Evolutionary conservation across 1,140 invertebrate genomes (phyloP), one percentile per base, ranked within the genome.

Genomic region (Wiebesia pumilae): DNA sequence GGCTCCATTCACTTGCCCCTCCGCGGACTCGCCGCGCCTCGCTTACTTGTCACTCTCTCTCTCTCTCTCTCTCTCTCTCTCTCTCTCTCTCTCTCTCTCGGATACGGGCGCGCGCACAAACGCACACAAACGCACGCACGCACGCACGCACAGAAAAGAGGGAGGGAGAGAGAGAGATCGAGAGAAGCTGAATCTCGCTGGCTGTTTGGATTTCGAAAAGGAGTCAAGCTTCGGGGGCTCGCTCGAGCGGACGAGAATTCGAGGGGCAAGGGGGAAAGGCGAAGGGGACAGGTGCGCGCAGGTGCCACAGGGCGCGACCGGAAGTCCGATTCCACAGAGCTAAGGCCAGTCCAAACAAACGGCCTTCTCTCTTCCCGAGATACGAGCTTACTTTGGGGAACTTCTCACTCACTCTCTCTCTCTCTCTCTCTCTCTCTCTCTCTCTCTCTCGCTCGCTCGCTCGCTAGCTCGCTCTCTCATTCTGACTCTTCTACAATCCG

Each of bases 301-400:
- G 90, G 91, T 93, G 91, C 90, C 89, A 85, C 88, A 90, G 88
- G 90, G 90, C 89, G 89, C 91, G 92, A 92, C 91, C 92, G 91
- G 91, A 92, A 92, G 90, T 91, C 89, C 89, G 88, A 90, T 89
- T 89, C 89, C 90, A 83, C 80, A 83, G 71, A 79, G 83, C 83
- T 79, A 84, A 84, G 77, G 78, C 84, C 71, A 86, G 88, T 78
- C 87, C 88, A 86, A 86, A 86, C 85, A 87, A 87, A 87, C 79
- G 85, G 69, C 80, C 79, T 86, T 85, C 83, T 80, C 83, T 84
- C 82, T 84, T 84, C 51, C 21, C 51, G 21, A 75, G 71, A 75
- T 75, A 75, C 40, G 71, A 51, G 43, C 47, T 54, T 78, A 78
- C 77, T 78, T 78, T 75, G 40, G 71, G 71, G 38, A 71, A 38